These are phyloP conservation scores for Dunckerocampus dactyliophorus DNA, from an alignment of 2,113 vertebrate genomes.

Conservation along the genomic window DNA sequence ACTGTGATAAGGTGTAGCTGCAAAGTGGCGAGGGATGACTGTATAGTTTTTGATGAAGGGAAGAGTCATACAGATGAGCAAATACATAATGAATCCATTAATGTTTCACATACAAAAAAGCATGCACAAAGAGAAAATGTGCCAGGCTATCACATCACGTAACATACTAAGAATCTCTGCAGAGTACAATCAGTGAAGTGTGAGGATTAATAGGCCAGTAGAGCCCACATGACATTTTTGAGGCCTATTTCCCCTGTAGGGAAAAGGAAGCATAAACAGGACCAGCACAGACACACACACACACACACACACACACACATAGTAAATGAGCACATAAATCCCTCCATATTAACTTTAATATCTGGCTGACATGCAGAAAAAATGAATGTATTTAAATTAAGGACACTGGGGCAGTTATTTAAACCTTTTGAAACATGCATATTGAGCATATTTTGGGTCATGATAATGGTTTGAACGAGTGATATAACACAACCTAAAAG, in stretches of 20 bases:
- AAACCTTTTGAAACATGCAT: background rate
- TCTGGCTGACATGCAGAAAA: background rate
- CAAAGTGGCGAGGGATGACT: too few species aligned
- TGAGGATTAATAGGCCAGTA: slow-evolving; percentile 50
- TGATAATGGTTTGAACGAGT: slow-evolving; percentile 6
- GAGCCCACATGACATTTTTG: slow-evolving; percentile 56
- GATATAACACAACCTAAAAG: slow-evolving; percentile 7
- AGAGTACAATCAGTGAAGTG: slow-evolving; percentile 34
- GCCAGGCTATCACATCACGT: slow-evolving; percentile 34
- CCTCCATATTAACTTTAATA: background rate
- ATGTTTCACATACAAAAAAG: background rate
- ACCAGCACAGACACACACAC: background rate
- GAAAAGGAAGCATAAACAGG: slow-evolving; percentile 22
- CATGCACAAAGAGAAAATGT: background rate
- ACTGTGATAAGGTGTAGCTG: too few species aligned
- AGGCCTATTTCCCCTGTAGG: slow-evolving; percentile 24
- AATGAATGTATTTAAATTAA: background rate
- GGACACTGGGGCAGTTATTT: background rate
- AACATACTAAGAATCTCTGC: slow-evolving; percentile 42
- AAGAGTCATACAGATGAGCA: too few species aligned
- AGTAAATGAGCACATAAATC: background rate
- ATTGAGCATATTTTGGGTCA: too few species aligned
- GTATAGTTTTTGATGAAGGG: too few species aligned
- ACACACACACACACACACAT: background rate
- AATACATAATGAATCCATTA: background rate